phyloP scores from a whole-genome alignment of 1,140 invertebrate genomes.

The Drosophila insularis region DNA sequence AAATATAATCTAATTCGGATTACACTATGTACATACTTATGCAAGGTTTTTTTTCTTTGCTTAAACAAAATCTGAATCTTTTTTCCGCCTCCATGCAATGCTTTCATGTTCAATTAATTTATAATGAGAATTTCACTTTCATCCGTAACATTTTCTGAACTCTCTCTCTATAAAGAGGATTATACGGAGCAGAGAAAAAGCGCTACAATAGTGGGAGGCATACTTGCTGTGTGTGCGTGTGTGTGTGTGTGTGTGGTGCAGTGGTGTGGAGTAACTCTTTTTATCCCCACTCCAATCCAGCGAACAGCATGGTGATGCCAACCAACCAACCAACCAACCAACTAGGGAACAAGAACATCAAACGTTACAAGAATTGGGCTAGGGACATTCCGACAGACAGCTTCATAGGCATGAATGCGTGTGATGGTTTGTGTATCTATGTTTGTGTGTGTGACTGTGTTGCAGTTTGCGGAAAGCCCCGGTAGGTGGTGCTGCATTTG shows the following conservation, averaged over 20 bases:
- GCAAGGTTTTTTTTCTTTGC: background rate
- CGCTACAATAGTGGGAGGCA: background rate
- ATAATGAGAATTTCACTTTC: conserved; percentile 7
- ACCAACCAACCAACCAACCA: conserved; percentile 36
- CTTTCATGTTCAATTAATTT: conserved; percentile 9
- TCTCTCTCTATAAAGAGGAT: conserved; percentile 5
- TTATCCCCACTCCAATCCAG: background rate
- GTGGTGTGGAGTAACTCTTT: background rate
- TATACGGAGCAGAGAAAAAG: background rate
- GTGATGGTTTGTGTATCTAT: background rate
- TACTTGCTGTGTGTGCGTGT: background rate
- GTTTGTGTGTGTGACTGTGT: conserved; percentile 1
- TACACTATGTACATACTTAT: background rate
- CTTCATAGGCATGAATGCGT: conserved; percentile 10
- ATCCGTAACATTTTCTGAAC: conserved; percentile 5
- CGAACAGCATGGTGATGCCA: conserved; percentile 14
- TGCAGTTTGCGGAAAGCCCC: conserved; percentile 11
- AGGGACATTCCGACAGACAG: background rate
- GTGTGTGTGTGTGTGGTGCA: background rate
- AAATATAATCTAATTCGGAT: background rate
- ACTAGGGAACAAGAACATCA: conserved; percentile 41
- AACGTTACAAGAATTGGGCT: conserved; percentile 49
- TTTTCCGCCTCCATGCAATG: background rate
- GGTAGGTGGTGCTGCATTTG: conserved; percentile 33
- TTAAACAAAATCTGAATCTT: background rate